These are phyloP conservation scores for Morone chrysops DNA, from an alignment of 2,113 vertebrate genomes.

Conservation along the genomic window DNA sequence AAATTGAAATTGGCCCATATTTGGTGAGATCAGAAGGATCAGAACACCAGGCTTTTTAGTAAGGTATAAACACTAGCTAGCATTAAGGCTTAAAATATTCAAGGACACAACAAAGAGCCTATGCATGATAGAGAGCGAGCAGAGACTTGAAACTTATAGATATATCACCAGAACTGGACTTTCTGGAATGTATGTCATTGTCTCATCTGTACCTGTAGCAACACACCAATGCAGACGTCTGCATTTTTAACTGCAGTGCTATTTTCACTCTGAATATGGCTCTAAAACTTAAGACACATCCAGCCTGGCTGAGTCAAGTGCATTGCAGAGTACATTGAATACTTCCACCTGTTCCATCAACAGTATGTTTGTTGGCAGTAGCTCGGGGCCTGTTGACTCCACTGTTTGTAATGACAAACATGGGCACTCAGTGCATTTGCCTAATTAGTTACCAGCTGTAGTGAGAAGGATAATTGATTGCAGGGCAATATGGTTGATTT, in stretches of 20 bases:
- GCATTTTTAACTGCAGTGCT: not conserved
- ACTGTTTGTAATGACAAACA: conserved; percentile 53
- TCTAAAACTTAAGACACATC: not conserved
- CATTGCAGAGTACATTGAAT: not conserved
- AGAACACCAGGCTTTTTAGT: not conserved
- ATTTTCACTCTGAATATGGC: not conserved
- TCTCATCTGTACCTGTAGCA: not conserved
- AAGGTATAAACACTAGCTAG: not conserved
- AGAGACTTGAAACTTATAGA: not conserved
- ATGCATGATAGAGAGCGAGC: not conserved
- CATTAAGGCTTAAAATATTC: not conserved
- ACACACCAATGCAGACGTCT: not conserved
- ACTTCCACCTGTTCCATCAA: conserved; percentile 45
- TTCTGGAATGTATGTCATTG: not conserved
- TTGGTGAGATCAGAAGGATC: not conserved
- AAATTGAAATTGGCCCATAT: not conserved
- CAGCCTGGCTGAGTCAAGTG: conserved; percentile 12
- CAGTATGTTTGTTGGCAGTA: conserved; percentile 30
- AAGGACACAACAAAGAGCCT: not conserved
- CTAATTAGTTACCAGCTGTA: conserved; percentile 76
- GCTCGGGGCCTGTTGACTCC: conserved; percentile 47
- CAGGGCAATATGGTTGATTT: conserved; percentile 76
- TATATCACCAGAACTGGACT: not conserved
- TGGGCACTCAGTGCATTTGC: conserved; percentile 50
- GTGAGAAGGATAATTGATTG: conserved; percentile 74